Conservation (phyloP, 2,113 vertebrate genomes). For the Pipa parva region DNA sequence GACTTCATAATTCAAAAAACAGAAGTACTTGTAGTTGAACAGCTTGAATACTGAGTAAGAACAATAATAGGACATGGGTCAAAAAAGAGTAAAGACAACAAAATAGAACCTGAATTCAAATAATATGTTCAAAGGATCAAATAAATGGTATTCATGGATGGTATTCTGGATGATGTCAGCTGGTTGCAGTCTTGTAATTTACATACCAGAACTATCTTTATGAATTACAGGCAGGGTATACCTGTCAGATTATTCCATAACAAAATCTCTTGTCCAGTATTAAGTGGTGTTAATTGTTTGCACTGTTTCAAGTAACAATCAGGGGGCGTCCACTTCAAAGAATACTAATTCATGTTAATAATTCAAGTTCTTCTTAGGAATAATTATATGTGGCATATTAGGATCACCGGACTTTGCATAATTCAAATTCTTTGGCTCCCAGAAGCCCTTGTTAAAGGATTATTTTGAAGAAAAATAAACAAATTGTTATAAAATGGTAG, state of each 20-base stretch:
- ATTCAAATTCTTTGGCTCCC: constrained; percentile 16
- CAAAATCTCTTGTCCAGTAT: not conserved
- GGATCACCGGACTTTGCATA: constrained; percentile 15
- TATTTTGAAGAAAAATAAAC: constrained; percentile 26
- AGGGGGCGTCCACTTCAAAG: constrained; percentile 27
- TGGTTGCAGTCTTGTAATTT: constrained; percentile 11
- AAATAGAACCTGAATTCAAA: not conserved
- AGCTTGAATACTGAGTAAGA: not conserved
- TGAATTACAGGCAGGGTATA: constrained; percentile 6
- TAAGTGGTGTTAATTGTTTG: not conserved
- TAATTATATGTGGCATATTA: not conserved
- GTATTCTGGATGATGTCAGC: constrained; percentile 10
- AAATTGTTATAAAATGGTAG: constrained; percentile 8
- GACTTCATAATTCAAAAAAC: not conserved
- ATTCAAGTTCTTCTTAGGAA: constrained; percentile 2
- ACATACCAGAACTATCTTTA: not conserved
- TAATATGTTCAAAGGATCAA: constrained; percentile 15
- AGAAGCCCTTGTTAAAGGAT: constrained; percentile 26
- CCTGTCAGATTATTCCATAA: constrained; percentile 6
- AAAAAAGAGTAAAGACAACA: not conserved
- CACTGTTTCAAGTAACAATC: not conserved
- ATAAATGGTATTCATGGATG: constrained; percentile 9
- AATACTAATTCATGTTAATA: not conserved
- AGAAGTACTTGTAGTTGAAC: too few species aligned
- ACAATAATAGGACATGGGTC: constrained; percentile 17